Evolutionary conservation across 1,140 invertebrate genomes (phyloP).

Genomic region (Heterodera carotae): DNA sequence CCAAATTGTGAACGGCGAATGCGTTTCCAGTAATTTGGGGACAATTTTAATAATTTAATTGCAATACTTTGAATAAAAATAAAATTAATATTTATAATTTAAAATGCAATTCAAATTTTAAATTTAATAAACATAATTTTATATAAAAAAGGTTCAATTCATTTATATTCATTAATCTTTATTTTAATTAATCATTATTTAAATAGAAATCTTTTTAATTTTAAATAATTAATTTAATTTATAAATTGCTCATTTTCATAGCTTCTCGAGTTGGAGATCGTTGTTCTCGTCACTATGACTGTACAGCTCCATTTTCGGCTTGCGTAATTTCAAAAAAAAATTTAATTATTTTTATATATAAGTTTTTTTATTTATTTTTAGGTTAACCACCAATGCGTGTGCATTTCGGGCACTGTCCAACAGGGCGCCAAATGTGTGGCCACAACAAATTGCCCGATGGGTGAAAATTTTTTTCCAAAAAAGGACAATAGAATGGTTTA

Average conservation of each 20-base stretch:
- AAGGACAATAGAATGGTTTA: background rate
- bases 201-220: background rate
- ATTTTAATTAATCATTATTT: no score
- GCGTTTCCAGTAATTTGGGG: slow-evolving; percentile 56
- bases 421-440: slow-evolving; percentile 62
- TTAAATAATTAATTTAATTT: background rate
- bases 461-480: slow-evolving; percentile 18
- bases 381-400: slow-evolving; percentile 59
- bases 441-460: slow-evolving; percentile 61
- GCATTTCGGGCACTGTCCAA: slow-evolving; percentile 64
- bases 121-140: background rate
- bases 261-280: slow-evolving; percentile 62
- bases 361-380: background rate
- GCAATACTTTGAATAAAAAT: no score
- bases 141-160: no score
- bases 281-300: slow-evolving; percentile 64
- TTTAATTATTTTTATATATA: background rate
- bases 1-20: slow-evolving; percentile 61
- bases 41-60: slow-evolving; percentile 10
- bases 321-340: slow-evolving; percentile 43
- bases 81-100: no score
- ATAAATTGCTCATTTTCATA: slow-evolving; percentile 36
- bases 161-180: no score
- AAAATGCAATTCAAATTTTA: no score
- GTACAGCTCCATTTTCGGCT: slow-evolving; percentile 63